Evolutionary conservation across 2,113 vertebrate genomes (phyloP).

Genomic region (Emberiza fucata): DNA sequence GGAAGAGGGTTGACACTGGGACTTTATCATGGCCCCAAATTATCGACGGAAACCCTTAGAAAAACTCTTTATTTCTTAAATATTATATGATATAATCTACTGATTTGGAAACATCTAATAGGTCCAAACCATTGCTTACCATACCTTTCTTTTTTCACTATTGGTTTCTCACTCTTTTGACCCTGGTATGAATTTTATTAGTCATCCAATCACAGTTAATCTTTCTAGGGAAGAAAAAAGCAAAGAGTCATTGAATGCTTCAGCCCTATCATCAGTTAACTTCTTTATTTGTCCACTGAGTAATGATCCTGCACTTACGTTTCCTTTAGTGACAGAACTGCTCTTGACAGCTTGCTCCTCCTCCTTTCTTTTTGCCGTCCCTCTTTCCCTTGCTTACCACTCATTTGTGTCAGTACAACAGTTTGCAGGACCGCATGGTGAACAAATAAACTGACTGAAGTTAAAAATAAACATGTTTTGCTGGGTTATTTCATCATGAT

Average conservation of each 20-base stretch:
- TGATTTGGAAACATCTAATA: not conserved
- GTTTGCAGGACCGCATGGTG: constrained; percentile 14
- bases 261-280: not conserved
- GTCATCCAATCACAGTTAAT: not conserved
- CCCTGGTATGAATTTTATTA: not conserved
- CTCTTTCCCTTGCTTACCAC: not conserved
- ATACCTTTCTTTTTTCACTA: not conserved
- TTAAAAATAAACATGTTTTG: constrained; percentile 58
- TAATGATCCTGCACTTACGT: not conserved
- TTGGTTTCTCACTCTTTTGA: not conserved
- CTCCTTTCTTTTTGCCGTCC: not conserved
- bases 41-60: not conserved
- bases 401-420: constrained; percentile 33
- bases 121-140: not conserved
- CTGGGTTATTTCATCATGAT: constrained; percentile 2
- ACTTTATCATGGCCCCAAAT: not conserved
- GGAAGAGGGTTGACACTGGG: not conserved
- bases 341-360: not conserved
- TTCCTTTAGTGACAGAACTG: not conserved
- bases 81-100: not conserved
- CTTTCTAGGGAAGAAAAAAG: not conserved
- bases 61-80: not conserved
- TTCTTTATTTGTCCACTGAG: not conserved
- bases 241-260: not conserved
- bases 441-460: constrained; percentile 26